Base-by-base conservation (phyloP, 2,888 invertebrate species). In the Galeruca laticollis region DNA sequence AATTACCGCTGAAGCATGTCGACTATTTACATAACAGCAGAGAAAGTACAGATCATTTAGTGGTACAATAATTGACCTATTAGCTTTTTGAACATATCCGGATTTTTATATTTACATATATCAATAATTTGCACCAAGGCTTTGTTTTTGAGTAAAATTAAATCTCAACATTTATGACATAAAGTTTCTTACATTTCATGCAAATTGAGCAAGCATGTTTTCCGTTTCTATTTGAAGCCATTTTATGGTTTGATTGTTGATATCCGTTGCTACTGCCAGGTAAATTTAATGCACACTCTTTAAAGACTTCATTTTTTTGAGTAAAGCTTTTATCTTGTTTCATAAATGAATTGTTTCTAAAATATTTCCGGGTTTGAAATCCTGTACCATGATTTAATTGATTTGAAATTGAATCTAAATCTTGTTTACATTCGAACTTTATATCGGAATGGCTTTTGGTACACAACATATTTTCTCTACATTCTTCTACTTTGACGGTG, bases 401-500 rank as follows among this genome's bases (percentile, higher is more conserved):
- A n/a, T 49, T 11, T 10, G 49, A 20, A 49, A 49, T 49, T 49
- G 49, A 2, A 20, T 49, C 49, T 15, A 11, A 20, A 18, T 9
- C 49, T 18, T 49, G 2, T 18, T 49, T 49, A 49, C 18, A 20
- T 20, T 49, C 49, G 10, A 49, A 20, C 11, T 49, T 49, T 20
- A 49, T 20, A 20, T n/a, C 10, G 1, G 49, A 20, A 49, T 18
- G 10, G 18, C 8, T 10, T 51, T 20, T 51, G 18, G 11, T 11
- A 51, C 18, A 21, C 18, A 51, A 21, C 3, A 51, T 9, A 51
- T 51, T 51, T 31, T 31, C 40, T 40, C n/a, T n/a, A 2, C n/a
- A 40, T n/a, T 40, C 40, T 40, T 54, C 54, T 31, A 26, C 11
- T 31, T 54, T 54, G n/a, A 54, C 33, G n/a, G 15, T 11, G 26